Conservation (phyloP, 2,797 vertebrate genomes). For the Gadopsis bispinosus region DNA sequence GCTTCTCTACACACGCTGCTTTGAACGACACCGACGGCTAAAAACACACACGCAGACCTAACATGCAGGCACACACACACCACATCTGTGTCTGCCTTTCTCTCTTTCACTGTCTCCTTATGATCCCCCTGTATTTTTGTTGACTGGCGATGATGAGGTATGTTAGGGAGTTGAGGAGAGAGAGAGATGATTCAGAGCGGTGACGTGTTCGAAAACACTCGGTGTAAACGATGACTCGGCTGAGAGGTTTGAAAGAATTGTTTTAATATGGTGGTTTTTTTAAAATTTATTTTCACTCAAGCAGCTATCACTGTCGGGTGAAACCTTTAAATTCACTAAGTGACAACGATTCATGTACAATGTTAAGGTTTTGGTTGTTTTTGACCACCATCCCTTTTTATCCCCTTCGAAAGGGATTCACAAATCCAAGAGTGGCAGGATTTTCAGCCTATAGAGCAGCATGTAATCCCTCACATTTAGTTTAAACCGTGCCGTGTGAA, state of each 20-base stretch:
- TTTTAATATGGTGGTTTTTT: conserved; percentile 49
- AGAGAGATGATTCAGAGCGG: conserved; percentile 71
- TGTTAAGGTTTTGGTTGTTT: conserved; percentile 12
- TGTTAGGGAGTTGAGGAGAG: conserved; percentile 68
- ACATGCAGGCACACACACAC: conserved; percentile 31
- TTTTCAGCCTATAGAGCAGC: conserved; percentile 27
- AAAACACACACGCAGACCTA: conserved; percentile 40
- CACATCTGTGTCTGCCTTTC: conserved; percentile 49
- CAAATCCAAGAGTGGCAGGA: conserved; percentile 37
- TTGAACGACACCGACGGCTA: conserved; percentile 66
- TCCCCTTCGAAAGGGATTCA: conserved; percentile 32
- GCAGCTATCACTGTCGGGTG: conserved; percentile 43
- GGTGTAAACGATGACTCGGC: conserved; percentile 64
- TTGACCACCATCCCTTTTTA: conserved; percentile 30
- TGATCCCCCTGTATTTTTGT: conserved; percentile 77
- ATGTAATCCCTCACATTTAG: conserved; percentile 52
- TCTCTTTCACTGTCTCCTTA: conserved; percentile 61
- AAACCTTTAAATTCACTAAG: conserved; percentile 45
- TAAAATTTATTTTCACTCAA: conserved; percentile 40
- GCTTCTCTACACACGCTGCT: conserved; percentile 76
- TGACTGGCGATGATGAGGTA: conserved; percentile 74
- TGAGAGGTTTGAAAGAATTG: conserved; percentile 58
- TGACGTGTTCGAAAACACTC: conserved; percentile 66
- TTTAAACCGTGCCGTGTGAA: conserved; percentile 29
- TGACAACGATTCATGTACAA: conserved; percentile 28